These are phyloP conservation scores for Prunella fulvescens DNA, from an alignment of 2,113 vertebrate genomes.

Conservation along the genomic window DNA sequence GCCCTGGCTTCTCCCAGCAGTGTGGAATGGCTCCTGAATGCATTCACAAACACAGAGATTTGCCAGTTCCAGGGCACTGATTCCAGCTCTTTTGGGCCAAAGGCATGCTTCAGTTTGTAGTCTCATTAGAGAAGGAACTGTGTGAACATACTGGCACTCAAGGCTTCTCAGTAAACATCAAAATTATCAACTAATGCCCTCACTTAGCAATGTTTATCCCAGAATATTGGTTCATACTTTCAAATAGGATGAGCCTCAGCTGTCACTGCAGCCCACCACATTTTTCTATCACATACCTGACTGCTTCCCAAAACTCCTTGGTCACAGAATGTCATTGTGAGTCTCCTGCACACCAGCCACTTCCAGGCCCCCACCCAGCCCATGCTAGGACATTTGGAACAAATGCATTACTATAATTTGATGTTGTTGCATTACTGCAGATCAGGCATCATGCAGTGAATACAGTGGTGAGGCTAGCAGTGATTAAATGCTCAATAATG, in stretches of 20 bases:
- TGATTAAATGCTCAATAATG: neutral
- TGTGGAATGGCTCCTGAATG: rapidly evolving
- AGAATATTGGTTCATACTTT: neutral
- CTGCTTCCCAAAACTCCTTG: neutral
- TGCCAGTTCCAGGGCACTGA: neutral
- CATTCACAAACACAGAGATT: neutral
- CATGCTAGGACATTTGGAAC: neutral
- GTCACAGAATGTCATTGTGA: neutral
- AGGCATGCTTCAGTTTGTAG: neutral
- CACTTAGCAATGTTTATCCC: neutral
- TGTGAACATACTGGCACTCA: neutral
- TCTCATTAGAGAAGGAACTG: neutral
- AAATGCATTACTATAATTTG: neutral
- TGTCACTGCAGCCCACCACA: neutral
- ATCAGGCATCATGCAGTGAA: neutral
- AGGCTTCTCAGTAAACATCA: neutral
- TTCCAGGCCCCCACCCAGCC: neutral
- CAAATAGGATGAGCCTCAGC: neutral
- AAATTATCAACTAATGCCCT: neutral
- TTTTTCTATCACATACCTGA: neutral
- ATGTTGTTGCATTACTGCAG: neutral
- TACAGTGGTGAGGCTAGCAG: neutral
- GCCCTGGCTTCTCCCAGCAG: neutral
- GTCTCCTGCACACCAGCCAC: neutral
- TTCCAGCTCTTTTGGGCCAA: neutral